Base-by-base conservation (phyloP, 2,888 invertebrate genomes). In the Heteromyza rotundicornis region DNA sequence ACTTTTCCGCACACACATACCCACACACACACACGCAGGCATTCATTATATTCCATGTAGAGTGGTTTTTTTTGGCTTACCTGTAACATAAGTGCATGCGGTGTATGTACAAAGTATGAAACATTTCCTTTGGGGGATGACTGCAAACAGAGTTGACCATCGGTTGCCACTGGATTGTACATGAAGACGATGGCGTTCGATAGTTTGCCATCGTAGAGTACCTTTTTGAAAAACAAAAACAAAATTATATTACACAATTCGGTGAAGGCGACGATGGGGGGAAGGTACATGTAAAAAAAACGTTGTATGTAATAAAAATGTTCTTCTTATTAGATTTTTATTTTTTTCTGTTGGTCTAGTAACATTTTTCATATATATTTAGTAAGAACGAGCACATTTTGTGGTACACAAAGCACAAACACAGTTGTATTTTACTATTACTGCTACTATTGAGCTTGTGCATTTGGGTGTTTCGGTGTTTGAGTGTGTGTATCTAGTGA, bases 121-220 rank as follows among this genome's bases (percentile, higher is more conserved):
- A 92, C 89, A 85, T 97, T 98, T 80, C 96, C 96, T 86, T 98
- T 98, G 60, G 98, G 98, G 72, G 98, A 96, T 54, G 97, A 97
- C 86, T 98, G 98, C 71, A 99, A 89, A 85, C 98, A 98, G 68
- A 99, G 88, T 85, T 99, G 98, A 70, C 97, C 95, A 85, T 99
- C 98, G 69, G 99, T 99, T 67, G 99, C 98, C 77, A 98, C 98
- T 66, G 99, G 99, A 86, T 98, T 99, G 88, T 99, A 99, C 95
- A 98, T 97, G 86, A 99, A 98, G 80, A 99, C 96, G 82, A 99
- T 95, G 70, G 94, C 95, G 77, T 91, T 93, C 66, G 98, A 96
- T 80, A 99, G 86, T 85, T 97, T 97, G 67, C 98, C 98, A 85
- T 99, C 99, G 85, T 99, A 99, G 73, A 99, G 87, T 69, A 98